phyloP scores from a whole-genome alignment of 92 coral and sea anemone species.

The Virgularia gustaviana region DNA sequence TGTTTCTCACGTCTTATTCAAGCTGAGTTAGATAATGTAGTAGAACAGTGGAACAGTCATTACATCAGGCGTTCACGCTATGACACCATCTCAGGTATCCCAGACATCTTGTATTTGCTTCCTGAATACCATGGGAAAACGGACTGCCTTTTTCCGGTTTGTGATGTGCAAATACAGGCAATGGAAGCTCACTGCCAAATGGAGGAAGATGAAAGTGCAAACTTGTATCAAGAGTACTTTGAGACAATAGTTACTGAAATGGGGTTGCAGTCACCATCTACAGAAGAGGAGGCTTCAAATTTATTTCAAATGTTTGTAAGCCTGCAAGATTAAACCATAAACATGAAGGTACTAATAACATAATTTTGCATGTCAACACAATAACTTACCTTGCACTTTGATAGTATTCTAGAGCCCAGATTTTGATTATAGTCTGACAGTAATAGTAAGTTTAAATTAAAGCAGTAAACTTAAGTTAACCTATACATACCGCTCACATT shows the following conservation, averaged over 20 bases:
- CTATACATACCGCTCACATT: too few species aligned
- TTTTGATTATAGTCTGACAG: too few species aligned
- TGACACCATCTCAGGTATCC: slow-evolving; percentile 26
- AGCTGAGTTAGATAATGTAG: slow-evolving; percentile 15
- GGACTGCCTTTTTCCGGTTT: slow-evolving; percentile 11
- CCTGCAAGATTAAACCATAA: background rate
- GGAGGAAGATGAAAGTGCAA: background rate
- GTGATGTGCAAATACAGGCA: background rate
- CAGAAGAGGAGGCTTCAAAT: background rate
- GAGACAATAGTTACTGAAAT: background rate
- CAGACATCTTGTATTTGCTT: slow-evolving; percentile 18
- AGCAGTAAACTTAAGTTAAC: too few species aligned
- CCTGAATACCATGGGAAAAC: slow-evolving; percentile 2
- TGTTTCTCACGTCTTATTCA: slow-evolving; percentile 20
- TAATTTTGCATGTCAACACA: too few species aligned
- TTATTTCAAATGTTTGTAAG: slow-evolving; percentile 1
- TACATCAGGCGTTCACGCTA: slow-evolving; percentile 17
- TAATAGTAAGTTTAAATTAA: too few species aligned
- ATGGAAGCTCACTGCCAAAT: slow-evolving; percentile 1
- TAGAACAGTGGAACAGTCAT: slow-evolving; percentile 27
- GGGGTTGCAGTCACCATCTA: background rate
- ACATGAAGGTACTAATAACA: background rate
- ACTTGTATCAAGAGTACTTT: background rate
- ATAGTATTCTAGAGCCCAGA: too few species aligned
- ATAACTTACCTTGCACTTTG: too few species aligned